Percentiles rank a stretch among this genome's conserved stretches.
Evolutionary conservation across 2,797 vertebrate genomes (phyloP).

Genomic region (Siniperca scherzeri): DNA sequence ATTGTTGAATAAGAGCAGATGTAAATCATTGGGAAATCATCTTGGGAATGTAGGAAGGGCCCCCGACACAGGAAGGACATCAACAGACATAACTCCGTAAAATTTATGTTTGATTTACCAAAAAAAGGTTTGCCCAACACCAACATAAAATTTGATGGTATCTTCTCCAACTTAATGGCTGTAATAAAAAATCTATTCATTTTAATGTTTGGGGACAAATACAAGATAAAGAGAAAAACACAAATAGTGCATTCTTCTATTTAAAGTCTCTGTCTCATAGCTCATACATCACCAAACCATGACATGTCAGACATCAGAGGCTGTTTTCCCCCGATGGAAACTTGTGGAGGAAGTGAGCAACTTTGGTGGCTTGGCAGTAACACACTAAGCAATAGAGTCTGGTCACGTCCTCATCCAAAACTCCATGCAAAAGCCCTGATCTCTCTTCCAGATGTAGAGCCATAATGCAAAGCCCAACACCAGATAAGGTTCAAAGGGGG

Average conservation of each 20-base stretch:
- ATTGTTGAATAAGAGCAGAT: constrained; percentile 45
- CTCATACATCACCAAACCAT: constrained; percentile 73
- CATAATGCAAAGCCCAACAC: constrained; percentile 69
- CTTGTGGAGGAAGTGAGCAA: constrained; percentile 79
- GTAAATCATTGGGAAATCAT: constrained; percentile 51
- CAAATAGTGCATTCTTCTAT: constrained; percentile 60
- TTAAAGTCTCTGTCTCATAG: constrained; percentile 63
- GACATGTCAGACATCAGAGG: constrained; percentile 74
- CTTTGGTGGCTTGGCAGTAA: constrained; percentile 83
- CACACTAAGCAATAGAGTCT: constrained; percentile 71
- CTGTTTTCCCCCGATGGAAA: constrained; percentile 73
- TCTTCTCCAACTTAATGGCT: constrained; percentile 36
- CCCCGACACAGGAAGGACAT: constrained; percentile 34
- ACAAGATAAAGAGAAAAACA: constrained; percentile 63
- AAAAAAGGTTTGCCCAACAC: constrained; percentile 6
- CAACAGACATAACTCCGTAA: constrained; percentile 39
- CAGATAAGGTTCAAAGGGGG: constrained; percentile 79
- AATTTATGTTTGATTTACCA: constrained; percentile 35
- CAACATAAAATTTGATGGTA: constrained; percentile 41
- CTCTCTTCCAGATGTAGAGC: constrained; percentile 81
- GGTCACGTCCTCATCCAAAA: constrained; percentile 80
- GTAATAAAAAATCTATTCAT: constrained; percentile 28
- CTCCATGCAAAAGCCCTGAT: constrained; percentile 71
- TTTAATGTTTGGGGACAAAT: constrained; percentile 37
- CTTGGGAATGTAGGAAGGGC: constrained; percentile 39